phyloP scores from a whole-genome alignment of 2,888 invertebrate species.

The Pollenia angustigena region DNA sequence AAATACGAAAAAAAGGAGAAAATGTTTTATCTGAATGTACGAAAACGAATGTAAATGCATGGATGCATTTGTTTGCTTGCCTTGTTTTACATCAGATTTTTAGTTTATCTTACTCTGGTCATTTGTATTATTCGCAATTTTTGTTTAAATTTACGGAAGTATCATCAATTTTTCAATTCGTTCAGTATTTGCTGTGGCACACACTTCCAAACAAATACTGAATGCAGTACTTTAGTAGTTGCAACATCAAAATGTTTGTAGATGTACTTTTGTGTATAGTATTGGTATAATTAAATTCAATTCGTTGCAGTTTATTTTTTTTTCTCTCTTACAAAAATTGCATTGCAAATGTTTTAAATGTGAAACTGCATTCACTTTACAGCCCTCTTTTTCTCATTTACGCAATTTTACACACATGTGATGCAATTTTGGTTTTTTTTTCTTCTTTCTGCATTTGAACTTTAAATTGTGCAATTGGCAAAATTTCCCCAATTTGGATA shows the following conservation, averaged over 20 bases:
- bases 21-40: slow-evolving; percentile 24
- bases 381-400: slow-evolving; percentile 15
- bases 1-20: slow-evolving; percentile 7
- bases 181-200: slow-evolving; percentile 46
- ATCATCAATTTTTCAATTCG: slow-evolving; percentile 61
- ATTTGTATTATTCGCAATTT: slow-evolving; percentile 70
- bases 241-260: slow-evolving; percentile 30
- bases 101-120: slow-evolving; percentile 70
- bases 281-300: slow-evolving; percentile 71
- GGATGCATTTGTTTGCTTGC: slow-evolving; percentile 65
- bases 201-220: not conserved
- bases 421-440: slow-evolving; percentile 55
- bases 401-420: slow-evolving; percentile 65
- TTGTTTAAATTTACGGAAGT: slow-evolving; percentile 66
- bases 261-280: slow-evolving; percentile 1
- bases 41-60: slow-evolving; percentile 55
- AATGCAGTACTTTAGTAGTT: slow-evolving; percentile 3
- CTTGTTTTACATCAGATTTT: slow-evolving; percentile 73
- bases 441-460: slow-evolving; percentile 16
- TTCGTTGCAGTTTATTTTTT: slow-evolving; percentile 66
- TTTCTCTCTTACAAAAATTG: slow-evolving; percentile 31
- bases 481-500: slow-evolving; percentile 51
- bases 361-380: slow-evolving; percentile 35
- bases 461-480: slow-evolving; percentile 66
- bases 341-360: slow-evolving; percentile 44